Conservation (phyloP, 2,113 vertebrate genomes). For the Myiopsitta monachus region DNA sequence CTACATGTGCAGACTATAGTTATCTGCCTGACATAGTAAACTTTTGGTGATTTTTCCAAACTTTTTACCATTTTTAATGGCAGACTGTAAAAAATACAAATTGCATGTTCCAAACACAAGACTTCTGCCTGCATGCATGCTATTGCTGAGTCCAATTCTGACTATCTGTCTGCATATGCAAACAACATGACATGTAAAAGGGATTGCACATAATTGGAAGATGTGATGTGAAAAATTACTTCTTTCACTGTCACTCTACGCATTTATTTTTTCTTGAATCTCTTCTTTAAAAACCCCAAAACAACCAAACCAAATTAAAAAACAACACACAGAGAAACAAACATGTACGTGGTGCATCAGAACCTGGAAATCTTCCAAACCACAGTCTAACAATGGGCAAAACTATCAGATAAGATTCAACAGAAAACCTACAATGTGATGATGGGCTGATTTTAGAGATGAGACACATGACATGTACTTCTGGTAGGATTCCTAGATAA, state of each 20-base stretch:
- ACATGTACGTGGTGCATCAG: neutral
- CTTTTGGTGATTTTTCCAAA: neutral
- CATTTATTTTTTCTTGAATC: constrained; percentile 17
- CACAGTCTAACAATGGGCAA: neutral
- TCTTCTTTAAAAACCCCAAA: neutral
- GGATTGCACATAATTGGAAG: constrained; percentile 21
- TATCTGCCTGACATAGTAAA: neutral
- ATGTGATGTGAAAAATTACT: constrained; percentile 38
- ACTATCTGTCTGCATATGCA: constrained; percentile 17
- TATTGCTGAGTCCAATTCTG: neutral
- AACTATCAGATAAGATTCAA: constrained; percentile 32
- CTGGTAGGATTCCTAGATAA: neutral
- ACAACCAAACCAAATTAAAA: neutral
- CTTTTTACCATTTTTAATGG: neutral
- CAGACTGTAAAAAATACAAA: neutral
- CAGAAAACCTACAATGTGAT: constrained; percentile 6
- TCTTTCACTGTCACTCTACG: constrained; percentile 5
- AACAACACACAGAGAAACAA: constrained; percentile 32
- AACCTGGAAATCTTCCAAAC: constrained; percentile 27
- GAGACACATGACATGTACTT: neutral
- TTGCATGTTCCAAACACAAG: neutral
- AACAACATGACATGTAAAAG: neutral
- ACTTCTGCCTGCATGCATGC: neutral
- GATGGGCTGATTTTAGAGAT: constrained; percentile 9
- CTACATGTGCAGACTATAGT: neutral